Base-by-base conservation (phyloP, 2,797 vertebrate species). In the Propithecus perrieri region DNA sequence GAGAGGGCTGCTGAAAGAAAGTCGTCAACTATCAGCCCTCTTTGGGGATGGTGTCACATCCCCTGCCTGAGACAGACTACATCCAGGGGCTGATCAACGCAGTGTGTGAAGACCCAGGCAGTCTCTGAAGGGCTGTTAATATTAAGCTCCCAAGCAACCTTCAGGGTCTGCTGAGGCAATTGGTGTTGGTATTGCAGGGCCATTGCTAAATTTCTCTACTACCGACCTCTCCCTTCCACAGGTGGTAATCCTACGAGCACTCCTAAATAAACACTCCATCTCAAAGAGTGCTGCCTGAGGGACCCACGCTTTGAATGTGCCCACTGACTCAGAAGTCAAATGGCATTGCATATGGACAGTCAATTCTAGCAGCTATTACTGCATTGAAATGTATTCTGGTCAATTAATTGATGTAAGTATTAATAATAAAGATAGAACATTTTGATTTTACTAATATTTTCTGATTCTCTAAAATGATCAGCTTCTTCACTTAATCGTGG, bases 371-470 rank as follows among this genome's bases (percentile, higher is more conserved):
- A 95, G 9, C 20, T 78, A 33, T 97, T 93, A 48, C 38, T 96
- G 88, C 22, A n/a, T 76, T 94, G 95, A 96, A 91, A 97, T 97
- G 95, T 96, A 79, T 97, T 92, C 50, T 98, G 59, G 48, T 63
- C 13, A 79, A 80, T 96, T 97, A 98, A 97, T 0, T 0, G 41
- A 96, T 95, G 87, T 97, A 98, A 85, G 79, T 97, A 97, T 72
- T 97, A 98, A 96, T 98, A 69, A 96, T 97, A 65, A 96, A 95
- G 91, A 83, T 93, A 97, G 94, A 97, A 83, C 81, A 97, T 96
- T 90, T 98, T 97, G 91, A 94, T 81, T 74, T 96, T 96, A 97
- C 89, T 97, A 97, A 94, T 33, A 91, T 80, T 96, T 98, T 98
- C 94, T 5, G 79, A 97, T 97, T 98, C 96, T 91, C 97, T 97